These are phyloP conservation scores for Pedionomus torquatus DNA, from an alignment of 2,113 vertebrate species.

Conservation along the genomic window DNA sequence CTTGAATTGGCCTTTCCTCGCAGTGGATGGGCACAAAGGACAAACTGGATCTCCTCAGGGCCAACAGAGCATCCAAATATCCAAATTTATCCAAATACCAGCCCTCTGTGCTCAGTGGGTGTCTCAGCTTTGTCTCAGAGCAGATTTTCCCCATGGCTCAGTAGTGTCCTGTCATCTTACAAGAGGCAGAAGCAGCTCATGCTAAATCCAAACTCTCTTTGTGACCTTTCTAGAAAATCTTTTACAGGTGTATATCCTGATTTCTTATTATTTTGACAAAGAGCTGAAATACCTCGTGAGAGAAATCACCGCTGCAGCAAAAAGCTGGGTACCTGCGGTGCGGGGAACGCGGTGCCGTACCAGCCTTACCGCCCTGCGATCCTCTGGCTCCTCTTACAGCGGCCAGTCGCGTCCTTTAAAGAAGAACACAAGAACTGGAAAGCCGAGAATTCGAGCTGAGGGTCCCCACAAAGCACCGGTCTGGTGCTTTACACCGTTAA, in stretches of 20 bases:
- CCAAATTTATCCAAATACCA: neutral
- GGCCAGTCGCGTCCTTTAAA: neutral
- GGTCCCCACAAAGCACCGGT: neutral
- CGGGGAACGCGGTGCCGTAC: neutral
- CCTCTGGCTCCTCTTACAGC: neutral
- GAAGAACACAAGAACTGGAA: neutral
- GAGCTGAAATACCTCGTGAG: neutral
- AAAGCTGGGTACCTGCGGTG: neutral
- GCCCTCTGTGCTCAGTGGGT: neutral
- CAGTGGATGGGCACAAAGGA: neutral
- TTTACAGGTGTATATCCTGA: neutral
- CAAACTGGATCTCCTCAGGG: neutral
- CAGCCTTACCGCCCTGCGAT: neutral
- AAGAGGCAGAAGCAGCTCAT: neutral
- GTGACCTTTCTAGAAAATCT: neutral
- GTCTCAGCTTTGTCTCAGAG: neutral
- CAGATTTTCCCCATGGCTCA: fast-evolving
- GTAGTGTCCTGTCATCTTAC: neutral
- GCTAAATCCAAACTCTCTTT: neutral
- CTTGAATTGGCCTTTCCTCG: conserved; percentile 4
- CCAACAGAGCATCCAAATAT: neutral
- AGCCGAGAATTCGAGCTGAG: neutral
- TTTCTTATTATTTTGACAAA: neutral
- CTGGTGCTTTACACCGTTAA: neutral
- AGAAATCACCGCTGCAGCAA: neutral